These are phyloP conservation scores for Danio choprae DNA, from an alignment of 2,797 vertebrate genomes.

Conservation along the genomic window DNA sequence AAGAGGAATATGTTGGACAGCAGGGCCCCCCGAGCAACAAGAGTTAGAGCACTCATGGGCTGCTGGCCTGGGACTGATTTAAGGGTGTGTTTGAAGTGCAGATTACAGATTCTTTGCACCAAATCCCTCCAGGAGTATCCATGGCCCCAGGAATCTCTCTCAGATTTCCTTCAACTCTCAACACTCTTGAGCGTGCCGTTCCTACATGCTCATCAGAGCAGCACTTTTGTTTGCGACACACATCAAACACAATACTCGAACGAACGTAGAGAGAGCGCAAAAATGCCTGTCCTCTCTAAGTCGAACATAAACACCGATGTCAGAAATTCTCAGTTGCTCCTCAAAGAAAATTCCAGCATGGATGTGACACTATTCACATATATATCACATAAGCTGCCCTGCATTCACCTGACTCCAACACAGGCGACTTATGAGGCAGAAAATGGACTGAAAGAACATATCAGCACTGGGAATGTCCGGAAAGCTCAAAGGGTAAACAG, in stretches of 20 bases:
- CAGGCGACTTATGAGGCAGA: conserved; percentile 59
- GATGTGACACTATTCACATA: conserved; percentile 78
- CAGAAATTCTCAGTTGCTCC: conserved; percentile 65
- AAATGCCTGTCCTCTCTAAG: conserved; percentile 57
- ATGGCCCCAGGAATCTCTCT: conserved; percentile 86
- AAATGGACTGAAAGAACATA: conserved; percentile 33
- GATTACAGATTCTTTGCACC: conserved; percentile 86
- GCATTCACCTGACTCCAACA: conserved; percentile 59
- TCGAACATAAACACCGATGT: conserved; percentile 60
- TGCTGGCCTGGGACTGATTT: conserved; percentile 87
- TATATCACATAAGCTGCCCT: conserved; percentile 68
- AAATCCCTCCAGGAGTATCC: conserved; percentile 88
- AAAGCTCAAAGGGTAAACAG: conserved; percentile 75
- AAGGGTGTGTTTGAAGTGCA: conserved; percentile 86
- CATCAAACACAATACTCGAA: conserved; percentile 12
- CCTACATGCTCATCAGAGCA: conserved; percentile 64
- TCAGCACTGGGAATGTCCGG: conserved; percentile 25
- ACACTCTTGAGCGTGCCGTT: conserved; percentile 72
- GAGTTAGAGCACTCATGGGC: conserved; percentile 81
- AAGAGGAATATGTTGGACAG: conserved; percentile 74
- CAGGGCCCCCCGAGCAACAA: conserved; percentile 77
- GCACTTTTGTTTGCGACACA: conserved; percentile 20
- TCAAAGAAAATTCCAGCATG: conserved; percentile 76
- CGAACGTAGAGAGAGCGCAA: conserved; percentile 29
- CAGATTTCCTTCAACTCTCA: conserved; percentile 78